Evolutionary conservation across 2,888 invertebrate species (phyloP).

Genomic region (Seira ritae): DNA sequence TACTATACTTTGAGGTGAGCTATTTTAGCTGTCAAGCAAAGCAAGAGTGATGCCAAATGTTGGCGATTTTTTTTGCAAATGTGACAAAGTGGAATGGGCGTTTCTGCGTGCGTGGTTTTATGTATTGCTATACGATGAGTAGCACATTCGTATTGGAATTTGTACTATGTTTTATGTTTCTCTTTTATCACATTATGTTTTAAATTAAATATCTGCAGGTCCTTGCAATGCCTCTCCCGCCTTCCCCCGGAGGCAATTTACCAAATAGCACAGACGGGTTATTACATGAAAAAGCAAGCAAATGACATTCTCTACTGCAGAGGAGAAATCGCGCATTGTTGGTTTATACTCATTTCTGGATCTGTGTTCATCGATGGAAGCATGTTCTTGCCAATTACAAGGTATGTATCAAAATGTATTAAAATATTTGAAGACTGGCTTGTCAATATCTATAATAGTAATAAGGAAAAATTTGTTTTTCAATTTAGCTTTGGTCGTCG

Average conservation of each 20-base stretch:
- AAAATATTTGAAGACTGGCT: background rate
- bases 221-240: constrained; percentile 67
- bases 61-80: too few species aligned
- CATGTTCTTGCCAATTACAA: constrained; percentile 86
- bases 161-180: too few species aligned
- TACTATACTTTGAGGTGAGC: constrained; percentile 68
- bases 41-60: too few species aligned
- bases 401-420: constrained; percentile 29
- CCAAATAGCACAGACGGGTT: constrained; percentile 50
- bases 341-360: constrained; percentile 89
- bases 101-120: too few species aligned
- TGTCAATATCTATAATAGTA: background rate
- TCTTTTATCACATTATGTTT: too few species aligned
- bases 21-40: background rate
- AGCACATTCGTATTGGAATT: too few species aligned
- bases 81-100: background rate
- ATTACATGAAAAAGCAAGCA: constrained; percentile 64
- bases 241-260: constrained; percentile 55
- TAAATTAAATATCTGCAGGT: too few species aligned
- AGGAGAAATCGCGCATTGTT: constrained; percentile 87
- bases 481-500: constrained; percentile 91
- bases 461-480: constrained; percentile 5
- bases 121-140: too few species aligned
- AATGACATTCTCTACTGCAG: constrained; percentile 80
- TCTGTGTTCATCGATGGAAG: constrained; percentile 91